Conservation (phyloP, 2,797 vertebrate species). For the Cygnus olor region DNA sequence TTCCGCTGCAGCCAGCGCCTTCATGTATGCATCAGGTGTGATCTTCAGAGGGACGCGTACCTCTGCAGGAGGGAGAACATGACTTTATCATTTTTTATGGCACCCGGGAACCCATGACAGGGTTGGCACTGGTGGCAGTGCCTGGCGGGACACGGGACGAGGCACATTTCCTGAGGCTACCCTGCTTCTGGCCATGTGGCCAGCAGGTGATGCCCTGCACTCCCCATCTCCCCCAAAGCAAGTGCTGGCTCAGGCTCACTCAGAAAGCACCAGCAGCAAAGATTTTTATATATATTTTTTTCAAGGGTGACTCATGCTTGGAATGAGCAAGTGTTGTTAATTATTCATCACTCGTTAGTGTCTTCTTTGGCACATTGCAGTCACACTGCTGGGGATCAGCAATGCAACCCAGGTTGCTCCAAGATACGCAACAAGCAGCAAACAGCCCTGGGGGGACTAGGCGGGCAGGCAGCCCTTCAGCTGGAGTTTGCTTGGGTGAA, state of each 20-base stretch:
- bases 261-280: neutral
- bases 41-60: slow-evolving; percentile 61
- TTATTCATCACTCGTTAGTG: neutral
- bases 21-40: slow-evolving; percentile 4
- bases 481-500: neutral
- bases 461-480: neutral
- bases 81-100: neutral
- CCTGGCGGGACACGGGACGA: neutral
- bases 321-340: neutral
- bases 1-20: neutral
- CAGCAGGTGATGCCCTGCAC: rapidly evolving
- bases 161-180: neutral
- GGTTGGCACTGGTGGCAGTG: neutral
- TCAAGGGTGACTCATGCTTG: neutral
- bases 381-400: neutral
- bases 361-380: neutral
- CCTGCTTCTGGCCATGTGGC: neutral
- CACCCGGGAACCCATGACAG: rapidly evolving
- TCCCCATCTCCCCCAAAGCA: neutral
- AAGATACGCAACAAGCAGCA: neutral
- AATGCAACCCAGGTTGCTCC: neutral
- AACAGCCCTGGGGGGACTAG: neutral
- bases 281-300: neutral
- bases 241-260: neutral
- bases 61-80: slow-evolving; percentile 28